Evolutionary conservation across 2,113 vertebrate genomes (phyloP).

Genomic region (Alaudala cheleensis): DNA sequence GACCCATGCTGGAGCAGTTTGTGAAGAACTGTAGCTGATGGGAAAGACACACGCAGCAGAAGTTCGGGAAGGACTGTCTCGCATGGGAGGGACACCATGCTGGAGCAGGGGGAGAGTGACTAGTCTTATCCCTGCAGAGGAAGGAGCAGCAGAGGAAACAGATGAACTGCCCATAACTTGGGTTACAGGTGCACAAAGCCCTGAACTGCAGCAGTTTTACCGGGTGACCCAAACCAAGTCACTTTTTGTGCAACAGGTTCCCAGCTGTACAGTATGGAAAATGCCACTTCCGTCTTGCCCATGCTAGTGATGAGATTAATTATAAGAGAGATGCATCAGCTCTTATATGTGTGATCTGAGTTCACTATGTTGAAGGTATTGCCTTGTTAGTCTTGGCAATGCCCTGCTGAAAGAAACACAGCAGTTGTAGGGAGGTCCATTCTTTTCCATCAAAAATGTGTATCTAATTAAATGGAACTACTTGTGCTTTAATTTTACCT

Average conservation of each 20-base stretch:
- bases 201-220: background rate
- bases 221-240: background rate
- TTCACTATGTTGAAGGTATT: background rate
- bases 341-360: background rate
- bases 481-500: background rate
- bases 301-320: background rate
- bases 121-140: background rate
- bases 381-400: background rate
- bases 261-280: background rate
- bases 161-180: background rate
- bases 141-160: background rate
- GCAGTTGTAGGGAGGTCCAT: background rate
- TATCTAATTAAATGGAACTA: background rate
- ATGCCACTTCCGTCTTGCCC: background rate
- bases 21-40: background rate
- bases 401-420: background rate
- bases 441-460: background rate
- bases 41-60: background rate
- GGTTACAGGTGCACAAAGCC: background rate
- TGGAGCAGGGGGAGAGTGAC: background rate
- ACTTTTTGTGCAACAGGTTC: background rate
- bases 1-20: background rate
- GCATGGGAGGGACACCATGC: background rate
- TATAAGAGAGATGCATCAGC: accelerated
- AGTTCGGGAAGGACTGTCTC: background rate